Base-by-base conservation (phyloP, 2,113 vertebrate species). In the Apistogramma diplotaenia region DNA sequence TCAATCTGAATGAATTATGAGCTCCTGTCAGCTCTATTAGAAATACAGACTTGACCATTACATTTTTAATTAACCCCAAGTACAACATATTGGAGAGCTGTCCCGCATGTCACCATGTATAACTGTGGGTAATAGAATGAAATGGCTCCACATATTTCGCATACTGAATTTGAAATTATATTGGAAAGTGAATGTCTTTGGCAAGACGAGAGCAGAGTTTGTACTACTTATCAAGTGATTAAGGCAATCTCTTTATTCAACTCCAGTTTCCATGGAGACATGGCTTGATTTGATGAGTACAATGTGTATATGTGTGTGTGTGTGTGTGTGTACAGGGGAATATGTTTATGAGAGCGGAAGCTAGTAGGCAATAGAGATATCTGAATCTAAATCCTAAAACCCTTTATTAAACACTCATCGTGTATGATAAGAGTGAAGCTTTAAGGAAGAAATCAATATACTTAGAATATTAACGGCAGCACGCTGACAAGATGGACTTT, bases 141-240 rank as follows among this genome's bases (percentile, higher is more conserved):
- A 89, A 89, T 73, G 72, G 54, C 85, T 70, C 76, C 55, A 81
- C 35, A 77, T 82, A 74, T 84, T 81, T 83, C 51, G 72, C 74
- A 60, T 51, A n/a, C 43, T 37, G 79, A 78, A 87, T 83, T 78
- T 79, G 33, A 89, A 82, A 91, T 80, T 51, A 79, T 78, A 73
- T 81, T 73, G 67, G 74, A 90, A 86, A 89, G 70, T 78, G 62
- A 87, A 81, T 43, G 86, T 90, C 87, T 91, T 90, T 81, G 81
- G 84, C 84, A 79, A 81, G 84, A 82, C 16, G 40, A 84, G 80
- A 86, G 74, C 81, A 76, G 81, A 87, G 80, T 89, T 89, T 91
- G 87, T 86, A 76, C 76, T 71, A 92, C 92, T 94, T 92, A 92
- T 92, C 85, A 71, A 87, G 90, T 86, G 89, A 92, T 93, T 89